A percentile compares a stretch with the other conserved stretches of the same genome.
phyloP scores from a whole-genome alignment of 2,113 vertebrate genomes.

The Bambusicola thoracicus region DNA sequence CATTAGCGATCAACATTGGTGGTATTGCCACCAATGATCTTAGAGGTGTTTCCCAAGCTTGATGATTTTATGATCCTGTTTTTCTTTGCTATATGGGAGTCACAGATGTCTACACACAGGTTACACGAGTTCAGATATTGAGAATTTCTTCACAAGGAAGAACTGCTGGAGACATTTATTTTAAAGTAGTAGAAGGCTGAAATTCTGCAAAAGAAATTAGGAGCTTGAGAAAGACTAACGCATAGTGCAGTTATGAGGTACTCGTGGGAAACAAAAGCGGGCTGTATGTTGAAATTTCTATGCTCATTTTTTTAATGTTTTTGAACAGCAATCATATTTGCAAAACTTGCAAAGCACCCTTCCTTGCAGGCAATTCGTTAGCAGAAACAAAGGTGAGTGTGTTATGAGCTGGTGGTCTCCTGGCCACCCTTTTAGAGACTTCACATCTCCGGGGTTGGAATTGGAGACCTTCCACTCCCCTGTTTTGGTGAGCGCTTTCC shows the following conservation, averaged over 20 bases:
- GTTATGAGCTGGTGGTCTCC: neutral
- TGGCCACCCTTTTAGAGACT: neutral
- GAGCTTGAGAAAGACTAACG: neutral
- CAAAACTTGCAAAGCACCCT: neutral
- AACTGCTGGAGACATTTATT: neutral
- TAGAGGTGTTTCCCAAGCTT: too few species aligned
- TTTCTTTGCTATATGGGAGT: neutral
- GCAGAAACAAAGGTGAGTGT: neutral
- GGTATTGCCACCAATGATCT: too few species aligned
- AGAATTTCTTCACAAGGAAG: neutral
- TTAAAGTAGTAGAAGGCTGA: neutral
- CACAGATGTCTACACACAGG: neutral
- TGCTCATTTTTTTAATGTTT: neutral
- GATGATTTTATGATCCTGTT: neutral
- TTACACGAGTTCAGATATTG: neutral
- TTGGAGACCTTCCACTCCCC: neutral
- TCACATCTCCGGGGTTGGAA: neutral
- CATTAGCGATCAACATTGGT: too few species aligned
- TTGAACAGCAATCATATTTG: neutral
- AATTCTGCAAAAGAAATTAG: slow-evolving; percentile 16
- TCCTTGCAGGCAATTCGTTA: neutral
- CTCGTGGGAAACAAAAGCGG: neutral
- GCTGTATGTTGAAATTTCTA: neutral
- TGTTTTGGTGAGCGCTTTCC: neutral
- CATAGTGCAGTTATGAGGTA: neutral